Evolutionary conservation across 2,113 vertebrate species (phyloP), one percentile per base, ranked within the genome.

Genomic region (Lophotis ruficrista): DNA sequence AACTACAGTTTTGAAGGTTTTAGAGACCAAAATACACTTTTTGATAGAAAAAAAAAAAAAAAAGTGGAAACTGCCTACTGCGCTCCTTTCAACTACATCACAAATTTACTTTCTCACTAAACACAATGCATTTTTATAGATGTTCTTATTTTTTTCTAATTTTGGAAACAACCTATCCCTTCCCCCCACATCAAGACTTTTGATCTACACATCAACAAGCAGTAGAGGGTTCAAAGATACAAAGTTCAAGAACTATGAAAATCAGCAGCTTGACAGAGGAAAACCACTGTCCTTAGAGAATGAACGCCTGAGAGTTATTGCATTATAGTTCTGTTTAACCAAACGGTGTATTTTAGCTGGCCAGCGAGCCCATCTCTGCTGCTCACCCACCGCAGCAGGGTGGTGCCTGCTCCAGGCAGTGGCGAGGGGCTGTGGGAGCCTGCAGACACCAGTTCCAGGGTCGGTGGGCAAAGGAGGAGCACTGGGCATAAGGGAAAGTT

Each of bases 311-410:
- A 23, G 68, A 58, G 20, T 43, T 14, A 43, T 31, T 23, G 6
- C 30, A 12, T 13, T 23, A 12, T 0, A 24, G 15, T 31, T 83
- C 27, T 24, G 0, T 62, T 62, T 37, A 47, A 72, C 16, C 7
- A 38, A 51, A 25, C 1, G 10, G 23, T 2, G 0, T 24, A 25
- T 58, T 65, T 50, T 20, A 57, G 8, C 57, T n/a, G 54, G 12
- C 19, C 24, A 14, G 48, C 8, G 31, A 75, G 60, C 4, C 1
- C 60, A 18, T 0, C 2, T 13, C 57, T 31, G 51, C 24, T 72
- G 58, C 80, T 69, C 48, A 12, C 17, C 24, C 61, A 18, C 16
- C 2, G 2, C 72, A 78, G 51, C 45, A 5, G 0, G 2, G 56
- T 6, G 41, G 16, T 41, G 30, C 35, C 56, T 62, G 30, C 75